Conservation (phyloP, 37 sponge, comb jelly and placozoan species). For the Ephydatia muelleri region DNA sequence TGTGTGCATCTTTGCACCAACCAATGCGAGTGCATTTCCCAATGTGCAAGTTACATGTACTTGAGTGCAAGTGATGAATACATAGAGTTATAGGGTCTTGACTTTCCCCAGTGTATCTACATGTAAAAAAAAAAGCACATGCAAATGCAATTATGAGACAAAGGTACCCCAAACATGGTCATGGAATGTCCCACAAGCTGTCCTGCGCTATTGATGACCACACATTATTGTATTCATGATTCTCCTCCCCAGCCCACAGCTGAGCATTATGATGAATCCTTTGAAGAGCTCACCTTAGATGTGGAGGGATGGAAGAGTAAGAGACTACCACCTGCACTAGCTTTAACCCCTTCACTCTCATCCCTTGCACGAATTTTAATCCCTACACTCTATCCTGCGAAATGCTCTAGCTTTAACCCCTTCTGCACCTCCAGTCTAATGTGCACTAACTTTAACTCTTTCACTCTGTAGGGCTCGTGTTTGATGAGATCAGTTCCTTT, state of each 20-base stretch:
- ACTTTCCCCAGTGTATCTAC: background rate
- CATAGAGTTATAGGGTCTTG: background rate
- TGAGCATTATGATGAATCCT: slow-evolving; percentile 59
- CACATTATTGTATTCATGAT: background rate
- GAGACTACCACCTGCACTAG: background rate
- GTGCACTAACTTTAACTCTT: background rate
- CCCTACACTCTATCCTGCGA: too few relatives aligned
- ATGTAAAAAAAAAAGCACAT: background rate
- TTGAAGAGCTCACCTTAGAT: slow-evolving; percentile 45
- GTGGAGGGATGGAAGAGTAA: slow-evolving; percentile 52
- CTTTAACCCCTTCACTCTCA: background rate
- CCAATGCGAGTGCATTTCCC: too few relatives aligned
- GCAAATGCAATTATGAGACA: background rate
- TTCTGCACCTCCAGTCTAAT: too few relatives aligned
- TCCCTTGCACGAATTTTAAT: too few relatives aligned
- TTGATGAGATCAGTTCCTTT: slow-evolving; percentile 49
- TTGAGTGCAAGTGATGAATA: too few relatives aligned
- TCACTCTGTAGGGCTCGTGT: slow-evolving; percentile 28
- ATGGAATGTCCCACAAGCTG: background rate
- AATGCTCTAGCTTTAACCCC: background rate
- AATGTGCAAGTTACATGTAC: too few relatives aligned
- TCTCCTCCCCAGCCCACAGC: slow-evolving; percentile 35
- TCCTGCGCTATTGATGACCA: background rate
- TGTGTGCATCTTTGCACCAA: background rate
- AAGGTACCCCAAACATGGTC: too few relatives aligned